These are phyloP conservation scores for Andrena haemorrhoa DNA, from an alignment of 2,888 invertebrate species.

Conservation along the genomic window DNA sequence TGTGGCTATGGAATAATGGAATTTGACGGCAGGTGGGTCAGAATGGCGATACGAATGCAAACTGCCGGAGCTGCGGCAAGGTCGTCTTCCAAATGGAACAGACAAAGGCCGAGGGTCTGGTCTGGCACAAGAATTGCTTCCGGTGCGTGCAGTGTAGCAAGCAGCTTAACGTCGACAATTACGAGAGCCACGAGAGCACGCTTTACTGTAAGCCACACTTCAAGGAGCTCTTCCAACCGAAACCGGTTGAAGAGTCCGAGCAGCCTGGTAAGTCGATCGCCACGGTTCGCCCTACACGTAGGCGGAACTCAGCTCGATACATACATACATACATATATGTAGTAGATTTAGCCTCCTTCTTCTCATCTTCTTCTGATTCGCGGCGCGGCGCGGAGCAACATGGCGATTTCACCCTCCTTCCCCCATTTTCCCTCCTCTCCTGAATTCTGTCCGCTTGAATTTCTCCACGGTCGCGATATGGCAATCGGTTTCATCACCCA, in stretches of 20 bases:
- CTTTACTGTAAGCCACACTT: slow-evolving; percentile 97
- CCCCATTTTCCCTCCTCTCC: too few species aligned
- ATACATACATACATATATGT: neutral
- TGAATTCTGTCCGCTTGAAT: too few species aligned
- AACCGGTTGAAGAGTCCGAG: slow-evolving; percentile 91
- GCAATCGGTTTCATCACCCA: too few species aligned
- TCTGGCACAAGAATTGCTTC: slow-evolving; percentile 98
- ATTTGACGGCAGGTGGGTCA: slow-evolving; percentile 80
- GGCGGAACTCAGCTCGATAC: slow-evolving; percentile 52
- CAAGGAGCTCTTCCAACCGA: slow-evolving; percentile 96
- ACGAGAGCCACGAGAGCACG: slow-evolving; percentile 95
- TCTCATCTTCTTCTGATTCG: too few species aligned
- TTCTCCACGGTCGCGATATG: too few species aligned
- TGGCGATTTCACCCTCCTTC: neutral
- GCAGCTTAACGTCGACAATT: slow-evolving; percentile 96
- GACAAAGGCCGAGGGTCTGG: slow-evolving; percentile 94
- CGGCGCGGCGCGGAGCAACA: too few species aligned
- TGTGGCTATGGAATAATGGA: slow-evolving; percentile 19
- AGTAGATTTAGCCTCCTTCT: too few species aligned
- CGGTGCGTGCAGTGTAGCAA: slow-evolving; percentile 96
- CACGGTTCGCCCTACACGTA: slow-evolving; percentile 32
- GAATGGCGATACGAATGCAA: slow-evolving; percentile 87
- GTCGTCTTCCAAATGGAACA: slow-evolving; percentile 99
- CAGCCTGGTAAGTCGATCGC: slow-evolving; percentile 87
- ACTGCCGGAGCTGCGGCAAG: slow-evolving; percentile 94